These are phyloP conservation scores for Hyles euphorbiae DNA, from an alignment of 1,140 invertebrate genomes.

Conservation along the genomic window DNA sequence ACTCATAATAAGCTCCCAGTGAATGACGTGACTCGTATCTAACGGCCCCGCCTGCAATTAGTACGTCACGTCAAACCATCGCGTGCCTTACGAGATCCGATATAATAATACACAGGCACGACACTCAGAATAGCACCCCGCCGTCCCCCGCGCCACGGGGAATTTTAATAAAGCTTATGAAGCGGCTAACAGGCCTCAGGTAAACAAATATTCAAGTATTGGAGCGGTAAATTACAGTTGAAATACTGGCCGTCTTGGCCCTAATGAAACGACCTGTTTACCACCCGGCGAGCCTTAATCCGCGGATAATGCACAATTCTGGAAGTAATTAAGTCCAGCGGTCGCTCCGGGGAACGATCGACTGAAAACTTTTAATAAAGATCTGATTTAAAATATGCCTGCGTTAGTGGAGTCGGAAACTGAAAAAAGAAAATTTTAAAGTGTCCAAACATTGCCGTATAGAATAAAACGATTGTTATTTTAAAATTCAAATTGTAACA, in stretches of 20 bases:
- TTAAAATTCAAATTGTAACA: conserved; percentile 43
- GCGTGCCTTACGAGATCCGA: conserved; percentile 46
- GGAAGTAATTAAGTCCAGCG: conserved; percentile 2
- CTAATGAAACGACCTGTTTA: conserved; percentile 6
- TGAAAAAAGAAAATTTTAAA: conserved; percentile 8
- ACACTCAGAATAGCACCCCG: conserved; percentile 29
- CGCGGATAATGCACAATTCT: conserved; percentile 5
- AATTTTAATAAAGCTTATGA: conserved; percentile 35
- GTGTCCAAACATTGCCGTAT: conserved; percentile 9
- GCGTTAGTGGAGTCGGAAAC: no score
- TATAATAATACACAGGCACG: conserved; percentile 34
- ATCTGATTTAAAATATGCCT: no score
- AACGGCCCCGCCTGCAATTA: conserved; percentile 45
- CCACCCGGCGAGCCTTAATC: no score
- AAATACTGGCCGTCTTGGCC: conserved; percentile 10
- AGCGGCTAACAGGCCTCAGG: conserved; percentile 16
- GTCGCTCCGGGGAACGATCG: no score
- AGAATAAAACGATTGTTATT: conserved; percentile 33
- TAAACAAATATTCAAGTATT: conserved; percentile 17
- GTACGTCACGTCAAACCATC: conserved; percentile 37
- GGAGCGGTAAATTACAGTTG: conserved; percentile 10
- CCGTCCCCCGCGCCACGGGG: conserved; percentile 24
- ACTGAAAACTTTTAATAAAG: no score
- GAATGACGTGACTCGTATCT: conserved; percentile 35
- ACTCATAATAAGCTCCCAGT: conserved; percentile 21